Conservation (phyloP, 2,113 vertebrate species). For the Ginglymostoma cirratum region DNA sequence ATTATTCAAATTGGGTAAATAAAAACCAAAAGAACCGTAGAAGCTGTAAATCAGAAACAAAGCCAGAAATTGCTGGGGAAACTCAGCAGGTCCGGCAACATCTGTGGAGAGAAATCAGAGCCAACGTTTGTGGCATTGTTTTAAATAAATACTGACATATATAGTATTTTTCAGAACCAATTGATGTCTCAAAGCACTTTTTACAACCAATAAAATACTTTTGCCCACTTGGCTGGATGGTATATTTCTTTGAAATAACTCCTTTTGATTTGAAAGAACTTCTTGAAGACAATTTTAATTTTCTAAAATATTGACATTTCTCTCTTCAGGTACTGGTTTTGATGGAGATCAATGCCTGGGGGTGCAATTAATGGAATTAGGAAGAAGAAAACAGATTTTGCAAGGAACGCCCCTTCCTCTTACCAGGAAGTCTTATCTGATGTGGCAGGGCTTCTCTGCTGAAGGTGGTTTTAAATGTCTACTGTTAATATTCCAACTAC, state of each 20-base stretch:
- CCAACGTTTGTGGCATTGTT: too few relatives aligned
- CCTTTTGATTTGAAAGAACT: not conserved
- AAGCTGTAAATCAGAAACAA: too few relatives aligned
- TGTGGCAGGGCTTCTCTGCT: conserved; percentile 85
- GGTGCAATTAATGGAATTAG: conserved; percentile 77
- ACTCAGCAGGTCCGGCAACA: too few relatives aligned
- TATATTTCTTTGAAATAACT: not conserved
- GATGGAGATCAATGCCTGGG: conserved; percentile 86
- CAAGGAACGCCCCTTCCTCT: conserved; percentile 75
- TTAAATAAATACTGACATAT: not conserved
- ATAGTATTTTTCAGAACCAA: not conserved
- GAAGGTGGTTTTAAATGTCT: conserved; percentile 66
- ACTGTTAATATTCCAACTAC: not conserved
- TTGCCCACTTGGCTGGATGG: not conserved
- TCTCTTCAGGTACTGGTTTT: conserved; percentile 73
- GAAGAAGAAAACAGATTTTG: conserved; percentile 66
- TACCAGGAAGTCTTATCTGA: conserved; percentile 68
- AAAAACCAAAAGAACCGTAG: too few relatives aligned
- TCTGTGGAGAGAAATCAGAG: too few relatives aligned
- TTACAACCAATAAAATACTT: not conserved
- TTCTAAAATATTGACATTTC: conserved; percentile 22
- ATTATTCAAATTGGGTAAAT: too few relatives aligned
- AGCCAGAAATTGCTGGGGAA: too few relatives aligned
- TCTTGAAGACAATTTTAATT: not conserved
- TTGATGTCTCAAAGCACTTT: not conserved